Percentiles rank a stretch among this genome's conserved stretches.
These are phyloP conservation scores for Lasius fuliginosus DNA, from an alignment of 2,888 invertebrate species.

Conservation along the genomic window DNA sequence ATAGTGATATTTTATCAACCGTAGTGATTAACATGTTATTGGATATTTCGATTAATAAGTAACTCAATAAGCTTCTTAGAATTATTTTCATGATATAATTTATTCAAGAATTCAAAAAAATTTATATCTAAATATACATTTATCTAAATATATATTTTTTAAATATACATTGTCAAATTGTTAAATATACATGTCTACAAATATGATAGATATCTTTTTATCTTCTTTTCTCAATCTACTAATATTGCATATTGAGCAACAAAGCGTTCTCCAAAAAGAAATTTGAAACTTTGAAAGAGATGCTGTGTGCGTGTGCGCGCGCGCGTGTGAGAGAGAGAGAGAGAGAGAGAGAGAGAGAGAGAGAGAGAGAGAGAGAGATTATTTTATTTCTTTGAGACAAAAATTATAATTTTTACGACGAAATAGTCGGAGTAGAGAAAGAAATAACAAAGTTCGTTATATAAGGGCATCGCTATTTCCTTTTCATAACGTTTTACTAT, in stretches of 20 bases:
- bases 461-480: slow-evolving; percentile 31
- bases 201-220: neutral
- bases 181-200: neutral
- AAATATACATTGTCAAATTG: no score
- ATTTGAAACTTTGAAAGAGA: neutral
- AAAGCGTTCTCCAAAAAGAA: neutral
- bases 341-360: no score
- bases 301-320: neutral
- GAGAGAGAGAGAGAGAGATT: no score
- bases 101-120: neutral
- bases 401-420: slow-evolving; percentile 14
- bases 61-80: neutral
- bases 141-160: neutral
- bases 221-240: neutral
- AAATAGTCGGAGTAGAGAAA: slow-evolving; percentile 5
- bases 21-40: neutral
- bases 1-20: neutral
- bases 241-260: neutral
- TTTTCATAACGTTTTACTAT: slow-evolving; percentile 70
- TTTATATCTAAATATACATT: neutral
- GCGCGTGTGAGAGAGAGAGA: no score
- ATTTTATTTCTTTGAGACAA: neutral
- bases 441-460: slow-evolving; percentile 16
- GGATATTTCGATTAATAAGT: neutral
- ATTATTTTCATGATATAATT: neutral